Evolutionary conservation across 2,113 vertebrate species (phyloP).

Genomic region (Rhabdomys dilectus): DNA sequence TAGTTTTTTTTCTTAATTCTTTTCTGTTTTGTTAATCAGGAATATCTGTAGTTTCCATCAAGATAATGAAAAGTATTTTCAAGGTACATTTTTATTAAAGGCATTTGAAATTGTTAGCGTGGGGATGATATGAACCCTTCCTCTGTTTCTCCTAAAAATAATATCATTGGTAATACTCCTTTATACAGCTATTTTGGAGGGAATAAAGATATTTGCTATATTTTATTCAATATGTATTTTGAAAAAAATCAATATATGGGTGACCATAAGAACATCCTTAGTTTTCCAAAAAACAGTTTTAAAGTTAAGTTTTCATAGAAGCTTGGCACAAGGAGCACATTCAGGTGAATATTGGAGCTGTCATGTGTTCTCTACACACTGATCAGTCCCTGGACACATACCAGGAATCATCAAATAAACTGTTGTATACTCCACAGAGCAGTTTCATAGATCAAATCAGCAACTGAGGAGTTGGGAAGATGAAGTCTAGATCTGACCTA

Average conservation of each 20-base stretch:
- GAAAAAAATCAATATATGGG: neutral
- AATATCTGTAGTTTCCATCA: conserved; percentile 54
- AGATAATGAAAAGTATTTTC: conserved; percentile 50
- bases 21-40: conserved; percentile 71
- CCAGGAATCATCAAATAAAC: neutral
- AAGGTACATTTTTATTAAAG: conserved; percentile 65
- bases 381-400: neutral
- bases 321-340: neutral
- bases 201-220: neutral
- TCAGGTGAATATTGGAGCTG: neutral
- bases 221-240: neutral
- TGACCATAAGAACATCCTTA: neutral
- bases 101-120: conserved; percentile 27
- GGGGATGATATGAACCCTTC: neutral
- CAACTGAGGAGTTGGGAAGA: neutral
- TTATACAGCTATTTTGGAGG: neutral
- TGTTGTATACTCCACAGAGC: neutral
- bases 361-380: neutral
- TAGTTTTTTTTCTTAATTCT: conserved; percentile 47
- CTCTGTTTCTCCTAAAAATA: conserved; percentile 7
- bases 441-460: neutral
- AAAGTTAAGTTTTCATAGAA: neutral
- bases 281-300: neutral
- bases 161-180: neutral
- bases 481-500: neutral